Evolutionary conservation across 2,113 vertebrate species (phyloP).

Genomic region (Oophaga pumilio): DNA sequence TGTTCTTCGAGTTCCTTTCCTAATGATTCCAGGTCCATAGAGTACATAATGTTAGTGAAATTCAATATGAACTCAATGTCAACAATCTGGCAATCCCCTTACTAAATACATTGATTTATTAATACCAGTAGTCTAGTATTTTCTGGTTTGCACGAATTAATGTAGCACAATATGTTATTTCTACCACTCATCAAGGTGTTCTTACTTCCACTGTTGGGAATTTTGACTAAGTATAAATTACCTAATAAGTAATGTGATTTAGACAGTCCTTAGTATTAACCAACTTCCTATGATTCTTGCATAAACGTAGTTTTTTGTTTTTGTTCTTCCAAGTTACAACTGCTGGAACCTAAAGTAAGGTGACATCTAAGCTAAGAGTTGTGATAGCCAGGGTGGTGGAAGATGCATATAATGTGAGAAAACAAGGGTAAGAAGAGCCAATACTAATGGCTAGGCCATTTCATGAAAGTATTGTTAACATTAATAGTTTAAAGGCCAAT

Average conservation of each 20-base stretch:
- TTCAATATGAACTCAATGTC: not conserved
- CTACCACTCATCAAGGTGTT: not conserved
- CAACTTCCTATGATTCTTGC: not conserved
- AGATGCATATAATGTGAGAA: too few relatives aligned
- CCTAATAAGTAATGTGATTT: not conserved
- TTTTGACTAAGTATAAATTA: not conserved
- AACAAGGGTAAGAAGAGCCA: too few relatives aligned
- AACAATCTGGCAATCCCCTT: not conserved
- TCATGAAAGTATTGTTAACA: too few relatives aligned
- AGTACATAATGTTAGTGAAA: not conserved
- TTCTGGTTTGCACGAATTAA: too few relatives aligned
- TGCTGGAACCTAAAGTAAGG: too few relatives aligned
- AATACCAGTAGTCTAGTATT: not conserved
- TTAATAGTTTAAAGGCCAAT: too few relatives aligned
- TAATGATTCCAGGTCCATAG: not conserved
- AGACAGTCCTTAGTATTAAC: not conserved
- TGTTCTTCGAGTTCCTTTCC: not conserved
- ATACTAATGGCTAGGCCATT: too few relatives aligned
- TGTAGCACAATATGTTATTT: not conserved
- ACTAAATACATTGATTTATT: not conserved
- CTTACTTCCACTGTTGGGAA: not conserved
- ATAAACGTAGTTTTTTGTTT: too few relatives aligned
- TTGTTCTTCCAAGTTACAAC: too few relatives aligned
- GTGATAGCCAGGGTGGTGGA: too few relatives aligned
- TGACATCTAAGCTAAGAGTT: too few relatives aligned